Evolutionary conservation across 2,888 invertebrate species (phyloP).

Genomic region (Polydesmus complanatus): DNA sequence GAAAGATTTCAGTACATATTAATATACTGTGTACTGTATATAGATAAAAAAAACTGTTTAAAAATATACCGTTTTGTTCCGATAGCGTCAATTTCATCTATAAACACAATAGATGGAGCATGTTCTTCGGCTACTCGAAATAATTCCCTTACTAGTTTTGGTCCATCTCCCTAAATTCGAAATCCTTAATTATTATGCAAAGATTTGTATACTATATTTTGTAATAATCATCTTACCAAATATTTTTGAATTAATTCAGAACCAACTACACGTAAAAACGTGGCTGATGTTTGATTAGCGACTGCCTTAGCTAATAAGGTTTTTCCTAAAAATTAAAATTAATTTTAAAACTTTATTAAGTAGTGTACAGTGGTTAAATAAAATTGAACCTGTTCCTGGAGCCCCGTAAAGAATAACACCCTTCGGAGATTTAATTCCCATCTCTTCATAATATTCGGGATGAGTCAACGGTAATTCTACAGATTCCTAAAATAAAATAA

Average conservation of each 20-base stretch:
- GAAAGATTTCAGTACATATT: background rate
- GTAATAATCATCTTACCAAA: conserved; percentile 47
- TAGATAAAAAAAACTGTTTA: conserved; percentile 4
- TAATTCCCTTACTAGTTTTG: conserved; percentile 90
- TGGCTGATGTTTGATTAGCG: conserved; percentile 98
- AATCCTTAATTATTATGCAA: background rate
- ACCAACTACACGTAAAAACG: conserved; percentile 96
- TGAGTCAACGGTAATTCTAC: conserved; percentile 97
- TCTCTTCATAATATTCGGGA: conserved; percentile 99
- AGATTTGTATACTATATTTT: background rate
- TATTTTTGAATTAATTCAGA: conserved; percentile 98
- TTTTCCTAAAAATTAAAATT: conserved; percentile 41
- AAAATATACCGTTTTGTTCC: conserved; percentile 61
- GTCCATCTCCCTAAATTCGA: conserved; percentile 86
- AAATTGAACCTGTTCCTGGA: conserved; percentile 73
- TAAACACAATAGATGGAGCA: conserved; percentile 98
- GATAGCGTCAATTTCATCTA: conserved; percentile 99
- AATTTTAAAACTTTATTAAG: conserved; percentile 4
- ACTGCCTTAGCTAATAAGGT: conserved; percentile 97
- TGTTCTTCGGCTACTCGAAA: conserved; percentile 99
- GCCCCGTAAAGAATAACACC: conserved; percentile 97
- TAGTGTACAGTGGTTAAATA: background rate
- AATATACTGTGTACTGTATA: too few relatives aligned
- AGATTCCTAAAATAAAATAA: conserved; percentile 49
- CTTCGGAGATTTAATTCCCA: conserved; percentile 99